Percentiles rank a stretch among this genome's conserved stretches.
Conservation (phyloP, 2,113 vertebrate species). For the Nettapus auritus region DNA sequence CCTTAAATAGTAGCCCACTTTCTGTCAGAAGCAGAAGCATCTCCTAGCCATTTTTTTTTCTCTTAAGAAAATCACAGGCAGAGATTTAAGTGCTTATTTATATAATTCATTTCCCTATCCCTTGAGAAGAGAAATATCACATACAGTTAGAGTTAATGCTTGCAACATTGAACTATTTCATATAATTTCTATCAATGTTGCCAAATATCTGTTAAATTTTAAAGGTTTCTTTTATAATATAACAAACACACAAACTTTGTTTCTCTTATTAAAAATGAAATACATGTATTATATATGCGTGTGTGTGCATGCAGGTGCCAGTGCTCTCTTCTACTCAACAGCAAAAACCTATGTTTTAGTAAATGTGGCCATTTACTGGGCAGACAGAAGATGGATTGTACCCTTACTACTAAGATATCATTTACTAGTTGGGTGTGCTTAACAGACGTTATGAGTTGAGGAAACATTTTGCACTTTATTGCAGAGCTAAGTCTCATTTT, state of each 20-base stretch:
- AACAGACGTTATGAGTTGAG: background rate
- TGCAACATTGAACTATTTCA: background rate
- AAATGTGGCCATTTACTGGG: background rate
- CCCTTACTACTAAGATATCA: background rate
- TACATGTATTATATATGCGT: accelerated
- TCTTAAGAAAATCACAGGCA: background rate
- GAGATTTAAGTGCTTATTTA: background rate
- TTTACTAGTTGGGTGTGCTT: background rate
- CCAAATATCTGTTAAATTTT: background rate
- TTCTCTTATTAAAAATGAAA: background rate
- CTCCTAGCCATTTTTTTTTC: background rate
- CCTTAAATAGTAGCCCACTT: background rate
- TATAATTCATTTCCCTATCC: background rate
- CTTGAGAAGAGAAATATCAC: background rate
- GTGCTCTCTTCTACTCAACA: background rate
- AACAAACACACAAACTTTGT: background rate
- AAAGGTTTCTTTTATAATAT: background rate
- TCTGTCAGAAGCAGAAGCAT: background rate
- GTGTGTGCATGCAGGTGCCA: accelerated
- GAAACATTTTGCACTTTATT: background rate
- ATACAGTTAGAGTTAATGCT: background rate
- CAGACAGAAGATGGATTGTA: background rate
- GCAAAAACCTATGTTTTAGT: background rate
- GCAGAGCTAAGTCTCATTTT: too few species aligned
- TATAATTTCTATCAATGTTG: background rate